Base-by-base conservation (phyloP, 1,140 invertebrate genomes). In the Caenorhabditis briggsae region DNA sequence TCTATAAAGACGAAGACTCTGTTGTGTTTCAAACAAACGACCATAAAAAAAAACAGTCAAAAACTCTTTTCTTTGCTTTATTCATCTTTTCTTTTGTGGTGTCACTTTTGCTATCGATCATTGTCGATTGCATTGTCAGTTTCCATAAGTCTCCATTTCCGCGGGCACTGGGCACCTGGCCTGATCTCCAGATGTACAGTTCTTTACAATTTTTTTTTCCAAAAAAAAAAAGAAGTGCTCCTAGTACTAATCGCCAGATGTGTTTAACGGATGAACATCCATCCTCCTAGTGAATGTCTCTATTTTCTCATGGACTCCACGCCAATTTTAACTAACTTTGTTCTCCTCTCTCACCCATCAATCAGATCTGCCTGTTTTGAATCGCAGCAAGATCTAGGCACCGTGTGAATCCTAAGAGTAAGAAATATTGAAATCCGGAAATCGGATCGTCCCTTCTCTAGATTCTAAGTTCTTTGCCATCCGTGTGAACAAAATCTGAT, bases 1-100 rank as follows among this genome's bases (percentile, higher is more conserved):
- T 33, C 33, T 53, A 53, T 53, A 53, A 61, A 18, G n/a, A 20
- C 9, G 20, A n/a, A 46, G 70, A 7, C 43, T n/a, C 3, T 12
- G 70, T 46, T 78, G 70, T 78, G 70, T 78, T 78, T 78, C n/a
- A 78, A 33, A 33, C 33, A 33, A 33, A 53, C 70, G 70, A 78
- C n/a, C 50, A 78, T 50, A 78, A 50, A 78, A 78, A 78, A 46
- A 46, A 78, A 33, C 33, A 33, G 33, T 33, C 33, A 33, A 3
- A 78, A 78, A 48, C 46, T 78, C 46, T 78, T 50, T 50, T 50
- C 70, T 78, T 78, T 23, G 2, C 43, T 48, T 48, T 74, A 5
- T 43, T 74, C 23, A 46, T 65, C 33, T 41, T 65, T 46, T 46
- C n/a, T 18, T 74, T 18, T 9, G 9, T 43, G 46, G 18, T 74